Base-by-base conservation (phyloP, 2,113 vertebrate species). In the Actinemys pallida region DNA sequence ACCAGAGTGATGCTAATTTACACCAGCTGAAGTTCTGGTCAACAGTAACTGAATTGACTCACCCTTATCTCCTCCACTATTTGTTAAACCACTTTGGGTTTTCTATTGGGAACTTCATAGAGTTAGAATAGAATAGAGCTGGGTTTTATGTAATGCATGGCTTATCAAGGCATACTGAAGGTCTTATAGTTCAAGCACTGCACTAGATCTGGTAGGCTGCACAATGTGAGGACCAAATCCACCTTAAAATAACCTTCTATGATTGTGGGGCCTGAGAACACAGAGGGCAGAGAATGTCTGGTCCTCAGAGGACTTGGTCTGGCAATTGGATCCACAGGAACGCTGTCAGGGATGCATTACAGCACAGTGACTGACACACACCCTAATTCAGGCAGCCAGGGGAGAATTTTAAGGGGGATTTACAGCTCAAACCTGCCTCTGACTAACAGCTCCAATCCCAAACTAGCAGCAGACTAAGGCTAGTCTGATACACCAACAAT, bases 341-440 rank as follows among this genome's bases (percentile, higher is more conserved):
- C 2, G 13, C 45, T 1, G 24, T 5, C 31, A 49, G 19, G 76
- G 14, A 5, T 4, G 39, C 0, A 0, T 5, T 54, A 39, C n/a
- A 82, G 42, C 12, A 45, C 81, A 10, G 27, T 82, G 69, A 42
- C n/a, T 85, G 10, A 59, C 11, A 20, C 0, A 0, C 1, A 1
- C 6, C 8, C 7, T 76, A 45, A 27, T 62, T 45, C 84, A 39
- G 27, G 47, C 72, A 92, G 90, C 3, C 39, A 87, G 75, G 6
- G 5, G 17, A 8, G 13, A 69, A 19, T 84, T 92, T 82, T 86
- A 76, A 75, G 87, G 24, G 4, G 5, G 3, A 1, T 17, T 76
- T 50, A 93, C 29, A 62, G 10, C 22, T 80, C 81, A 62, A 3
- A 25, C 20, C 29, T 75, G 0, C 3, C 35, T 90, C 9, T 80